These are phyloP conservation scores for Psephotus haematonotus DNA, from an alignment of 2,113 vertebrate species.

Conservation along the genomic window DNA sequence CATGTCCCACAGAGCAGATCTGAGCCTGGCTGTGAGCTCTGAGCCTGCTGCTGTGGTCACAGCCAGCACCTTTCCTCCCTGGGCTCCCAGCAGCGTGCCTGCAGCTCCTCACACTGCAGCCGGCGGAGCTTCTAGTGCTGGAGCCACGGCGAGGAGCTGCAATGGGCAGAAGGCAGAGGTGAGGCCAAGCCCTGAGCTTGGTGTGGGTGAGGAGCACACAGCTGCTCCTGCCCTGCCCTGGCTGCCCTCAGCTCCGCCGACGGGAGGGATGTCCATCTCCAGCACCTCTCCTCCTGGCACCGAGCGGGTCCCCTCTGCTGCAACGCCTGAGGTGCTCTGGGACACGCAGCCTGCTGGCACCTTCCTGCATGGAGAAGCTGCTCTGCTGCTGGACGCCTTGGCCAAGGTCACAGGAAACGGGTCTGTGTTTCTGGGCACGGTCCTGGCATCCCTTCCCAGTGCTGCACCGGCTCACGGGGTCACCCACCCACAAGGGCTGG, in stretches of 20 bases:
- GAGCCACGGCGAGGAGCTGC: not conserved
- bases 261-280: rapidly evolving
- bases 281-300: rapidly evolving
- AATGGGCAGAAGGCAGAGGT: not conserved
- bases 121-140: not conserved
- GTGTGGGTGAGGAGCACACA: not conserved
- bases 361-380: not conserved
- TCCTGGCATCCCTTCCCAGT: rapidly evolving
- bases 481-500: rapidly evolving
- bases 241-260: not conserved
- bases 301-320: not conserved
- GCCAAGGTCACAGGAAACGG: not conserved
- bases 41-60: not conserved
- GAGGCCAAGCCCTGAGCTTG: not conserved
- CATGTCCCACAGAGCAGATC: not conserved
- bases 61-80: too few species aligned
- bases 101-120: rapidly evolving
- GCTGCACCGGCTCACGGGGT: rapidly evolving
- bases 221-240: not conserved
- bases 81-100: rapidly evolving
- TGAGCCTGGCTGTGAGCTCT: rapidly evolving
- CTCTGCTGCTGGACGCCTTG: rapidly evolving
- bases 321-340: not conserved
- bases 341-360: not conserved
- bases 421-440: not conserved